Evolutionary conservation across 1,140 invertebrate genomes (phyloP).

Genomic region (Bombyx mori): DNA sequence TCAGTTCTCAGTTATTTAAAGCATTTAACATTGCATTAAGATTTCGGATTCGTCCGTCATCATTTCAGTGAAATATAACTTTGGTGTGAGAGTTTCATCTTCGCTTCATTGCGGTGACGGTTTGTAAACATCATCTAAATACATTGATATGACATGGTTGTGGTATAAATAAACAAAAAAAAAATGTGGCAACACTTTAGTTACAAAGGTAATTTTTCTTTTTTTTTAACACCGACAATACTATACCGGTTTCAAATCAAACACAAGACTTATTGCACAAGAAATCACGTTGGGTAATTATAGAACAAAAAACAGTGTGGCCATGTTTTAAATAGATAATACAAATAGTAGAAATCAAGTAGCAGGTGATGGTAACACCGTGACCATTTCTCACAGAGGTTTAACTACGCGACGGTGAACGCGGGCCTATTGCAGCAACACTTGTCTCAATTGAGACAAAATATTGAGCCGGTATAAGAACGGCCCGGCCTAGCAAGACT

Average conservation of each 20-base stretch:
- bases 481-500: slow-evolving; percentile 21
- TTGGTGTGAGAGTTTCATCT: slow-evolving; percentile 1
- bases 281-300: no score
- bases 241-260: no score
- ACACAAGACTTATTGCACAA: no score
- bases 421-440: slow-evolving; percentile 66
- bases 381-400: slow-evolving; percentile 58
- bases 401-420: slow-evolving; percentile 68
- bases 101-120: slow-evolving; percentile 11
- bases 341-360: slow-evolving; percentile 24
- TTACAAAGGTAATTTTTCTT: no score
- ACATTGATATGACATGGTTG: slow-evolving; percentile 5
- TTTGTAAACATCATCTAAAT: slow-evolving; percentile 3
- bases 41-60: not conserved
- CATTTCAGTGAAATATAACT: not conserved
- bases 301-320: slow-evolving; percentile 26
- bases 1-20: not conserved
- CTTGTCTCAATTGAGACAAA: slow-evolving; percentile 58
- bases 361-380: slow-evolving; percentile 59
- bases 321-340: slow-evolving; percentile 25
- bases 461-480: slow-evolving; percentile 44
- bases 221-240: no score
- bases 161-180: not conserved
- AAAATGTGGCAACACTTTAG: slow-evolving; percentile 1
- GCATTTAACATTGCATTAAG: not conserved